A percentile compares a stretch with the other conserved stretches of the same genome.
These are phyloP conservation scores for Etheostoma nigrum DNA, from an alignment of 2,797 vertebrate species.

Conservation along the genomic window DNA sequence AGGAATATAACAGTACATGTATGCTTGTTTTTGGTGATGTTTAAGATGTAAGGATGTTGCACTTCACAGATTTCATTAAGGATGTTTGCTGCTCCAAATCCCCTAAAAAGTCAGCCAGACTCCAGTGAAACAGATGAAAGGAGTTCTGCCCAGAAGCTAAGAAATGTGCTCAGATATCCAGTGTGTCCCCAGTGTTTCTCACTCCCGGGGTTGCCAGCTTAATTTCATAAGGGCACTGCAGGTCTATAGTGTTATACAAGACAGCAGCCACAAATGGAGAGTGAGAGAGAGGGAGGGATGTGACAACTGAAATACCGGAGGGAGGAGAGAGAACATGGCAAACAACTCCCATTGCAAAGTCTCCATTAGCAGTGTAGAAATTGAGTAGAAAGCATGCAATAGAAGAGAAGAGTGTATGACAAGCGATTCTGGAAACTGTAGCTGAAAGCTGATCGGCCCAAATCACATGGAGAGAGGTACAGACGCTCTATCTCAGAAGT, in stretches of 20 bases:
- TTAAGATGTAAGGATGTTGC: not conserved
- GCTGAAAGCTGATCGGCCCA: slow-evolving; percentile 72
- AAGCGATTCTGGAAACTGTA: slow-evolving; percentile 56
- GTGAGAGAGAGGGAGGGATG: slow-evolving; percentile 8
- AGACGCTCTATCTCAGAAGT: slow-evolving; percentile 65
- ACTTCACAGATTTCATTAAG: slow-evolving; percentile 18
- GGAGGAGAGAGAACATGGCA: slow-evolving; percentile 43
- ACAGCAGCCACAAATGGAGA: slow-evolving; percentile 27
- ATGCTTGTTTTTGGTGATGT: not conserved
- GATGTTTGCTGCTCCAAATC: slow-evolving; percentile 16
- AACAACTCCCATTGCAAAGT: slow-evolving; percentile 4
- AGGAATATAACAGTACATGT: not conserved
- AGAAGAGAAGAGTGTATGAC: slow-evolving; percentile 22
- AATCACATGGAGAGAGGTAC: slow-evolving; percentile 47
- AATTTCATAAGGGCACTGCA: slow-evolving; percentile 27
- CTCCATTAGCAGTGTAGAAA: slow-evolving; percentile 7
- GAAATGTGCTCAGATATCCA: slow-evolving; percentile 57
- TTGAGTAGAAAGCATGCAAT: slow-evolving; percentile 18
- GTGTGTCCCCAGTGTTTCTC: slow-evolving; percentile 21
- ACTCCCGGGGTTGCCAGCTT: slow-evolving; percentile 17
- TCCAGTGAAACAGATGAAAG: slow-evolving; percentile 43
- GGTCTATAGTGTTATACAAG: slow-evolving; percentile 39
- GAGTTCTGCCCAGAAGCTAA: slow-evolving; percentile 54
- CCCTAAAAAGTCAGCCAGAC: slow-evolving; percentile 53
- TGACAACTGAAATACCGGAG: slow-evolving; percentile 25